phyloP scores from a whole-genome alignment of 2,888 invertebrate species.

The Epirrhoe tristata region DNA sequence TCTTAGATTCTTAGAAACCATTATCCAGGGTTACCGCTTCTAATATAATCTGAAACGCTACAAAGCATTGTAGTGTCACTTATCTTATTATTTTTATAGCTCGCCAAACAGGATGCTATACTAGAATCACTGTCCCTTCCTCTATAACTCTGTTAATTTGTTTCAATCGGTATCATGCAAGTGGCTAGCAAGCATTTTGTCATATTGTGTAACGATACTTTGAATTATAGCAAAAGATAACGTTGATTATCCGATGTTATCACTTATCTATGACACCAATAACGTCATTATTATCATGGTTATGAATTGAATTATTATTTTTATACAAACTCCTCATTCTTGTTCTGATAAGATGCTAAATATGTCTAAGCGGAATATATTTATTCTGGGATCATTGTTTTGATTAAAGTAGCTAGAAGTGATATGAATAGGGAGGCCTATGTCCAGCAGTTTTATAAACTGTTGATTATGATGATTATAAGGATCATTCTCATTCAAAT shows the following conservation, averaged over 20 bases:
- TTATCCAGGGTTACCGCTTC: slow-evolving; percentile 34
- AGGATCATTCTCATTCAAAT: slow-evolving; percentile 16
- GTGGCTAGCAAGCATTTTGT: slow-evolving; percentile 2
- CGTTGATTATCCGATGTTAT: slow-evolving; percentile 51
- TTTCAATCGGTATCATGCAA: neutral
- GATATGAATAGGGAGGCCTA: neutral
- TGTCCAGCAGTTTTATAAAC: neutral
- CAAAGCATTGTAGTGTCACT: slow-evolving; percentile 27
- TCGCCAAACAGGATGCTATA: slow-evolving; percentile 64
- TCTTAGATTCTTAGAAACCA: slow-evolving; percentile 32
- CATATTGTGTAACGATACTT: slow-evolving; percentile 2
- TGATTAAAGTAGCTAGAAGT: neutral
- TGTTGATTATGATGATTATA: neutral
- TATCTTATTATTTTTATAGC: slow-evolving; percentile 47
- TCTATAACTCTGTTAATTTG: slow-evolving; percentile 55
- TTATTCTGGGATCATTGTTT: neutral
- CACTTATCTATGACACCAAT: slow-evolving; percentile 49
- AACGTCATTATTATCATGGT: neutral
- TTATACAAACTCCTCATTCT: neutral
- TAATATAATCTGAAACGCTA: slow-evolving; percentile 20
- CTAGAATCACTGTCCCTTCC: slow-evolving; percentile 59
- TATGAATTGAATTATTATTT: neutral
- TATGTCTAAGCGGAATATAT: neutral
- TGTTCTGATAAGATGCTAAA: neutral
- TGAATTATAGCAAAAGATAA: slow-evolving; percentile 43